Evolutionary conservation across 2,113 vertebrate species (phyloP).

Genomic region (Elaphurus davidianus): DNA sequence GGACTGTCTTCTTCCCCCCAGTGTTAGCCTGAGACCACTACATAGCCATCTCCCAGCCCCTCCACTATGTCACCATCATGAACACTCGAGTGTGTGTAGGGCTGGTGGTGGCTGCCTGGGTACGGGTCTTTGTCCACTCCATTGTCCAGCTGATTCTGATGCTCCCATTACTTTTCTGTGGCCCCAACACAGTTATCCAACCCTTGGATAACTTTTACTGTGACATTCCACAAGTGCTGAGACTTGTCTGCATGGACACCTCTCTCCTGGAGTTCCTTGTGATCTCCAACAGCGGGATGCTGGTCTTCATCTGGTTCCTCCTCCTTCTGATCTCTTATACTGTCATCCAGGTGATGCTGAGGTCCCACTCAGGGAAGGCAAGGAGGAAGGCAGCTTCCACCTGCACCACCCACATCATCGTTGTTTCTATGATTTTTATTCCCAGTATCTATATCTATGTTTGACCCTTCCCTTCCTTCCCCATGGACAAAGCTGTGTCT

Average conservation of each 20-base stretch:
- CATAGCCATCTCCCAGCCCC: constrained; percentile 59
- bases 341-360: constrained; percentile 52
- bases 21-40: constrained; percentile 70
- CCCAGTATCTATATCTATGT: constrained; percentile 66
- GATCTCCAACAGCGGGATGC: constrained; percentile 67
- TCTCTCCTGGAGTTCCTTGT: constrained; percentile 60
- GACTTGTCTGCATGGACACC: constrained; percentile 58
- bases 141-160: constrained; percentile 45
- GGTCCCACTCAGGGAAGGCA: background rate
- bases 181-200: constrained; percentile 37
- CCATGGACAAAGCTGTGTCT: constrained; percentile 69
- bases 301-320: constrained; percentile 62
- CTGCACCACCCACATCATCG: constrained; percentile 65
- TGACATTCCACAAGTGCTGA: constrained; percentile 62
- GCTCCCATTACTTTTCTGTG: constrained; percentile 61
- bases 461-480: constrained; percentile 29
- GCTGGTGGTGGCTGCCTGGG: constrained; percentile 29
- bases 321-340: constrained; percentile 61
- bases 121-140: constrained; percentile 25
- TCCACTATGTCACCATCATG: constrained; percentile 61
- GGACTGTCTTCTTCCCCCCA: constrained; percentile 54
- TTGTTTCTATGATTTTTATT: constrained; percentile 64
- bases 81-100: background rate
- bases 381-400: constrained; percentile 66
- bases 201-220: constrained; percentile 72